A percentile compares a stretch with the other conserved stretches of the same genome.
Conservation (phyloP, 92 coral and sea anemone species). For the Plumapathes pennacea region DNA sequence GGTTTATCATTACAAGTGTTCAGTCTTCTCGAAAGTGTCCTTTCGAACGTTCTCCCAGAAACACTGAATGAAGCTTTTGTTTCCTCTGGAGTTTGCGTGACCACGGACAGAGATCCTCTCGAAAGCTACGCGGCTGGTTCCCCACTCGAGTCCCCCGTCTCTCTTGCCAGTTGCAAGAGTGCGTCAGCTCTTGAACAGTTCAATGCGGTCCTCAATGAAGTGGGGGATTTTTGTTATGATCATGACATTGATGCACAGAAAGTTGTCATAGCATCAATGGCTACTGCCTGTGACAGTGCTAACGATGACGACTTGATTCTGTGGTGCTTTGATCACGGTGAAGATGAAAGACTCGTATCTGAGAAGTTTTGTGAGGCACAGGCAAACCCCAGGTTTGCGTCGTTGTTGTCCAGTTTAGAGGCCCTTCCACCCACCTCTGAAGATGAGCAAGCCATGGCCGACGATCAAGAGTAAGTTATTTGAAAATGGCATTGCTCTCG, state of each 20-base stretch:
- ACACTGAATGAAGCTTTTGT: conserved; percentile 5
- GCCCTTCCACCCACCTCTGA: no score
- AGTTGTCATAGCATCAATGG: conserved; percentile 70
- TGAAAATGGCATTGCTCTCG: no score
- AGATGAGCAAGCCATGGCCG: no score
- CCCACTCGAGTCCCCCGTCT: conserved; percentile 17
- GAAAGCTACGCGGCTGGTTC: background rate
- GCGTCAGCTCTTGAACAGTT: conserved; percentile 46
- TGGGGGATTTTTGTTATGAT: no score
- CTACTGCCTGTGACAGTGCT: conserved; percentile 50
- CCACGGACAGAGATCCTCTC: conserved; percentile 12
- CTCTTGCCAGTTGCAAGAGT: conserved; percentile 67
- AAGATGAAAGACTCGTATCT: conserved; percentile 29
- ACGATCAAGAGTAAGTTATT: no score
- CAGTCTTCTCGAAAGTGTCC: conserved; percentile 61
- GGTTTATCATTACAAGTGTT: conserved; percentile 41
- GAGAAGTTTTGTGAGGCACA: conserved; percentile 59
- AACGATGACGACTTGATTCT: conserved; percentile 56
- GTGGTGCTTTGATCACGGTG: conserved; percentile 53
- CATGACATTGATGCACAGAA: conserved; percentile 57
- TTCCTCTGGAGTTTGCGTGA: conserved; percentile 42
- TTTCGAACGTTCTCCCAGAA: conserved; percentile 18
- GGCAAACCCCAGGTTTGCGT: conserved; percentile 36
- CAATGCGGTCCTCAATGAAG: no score
- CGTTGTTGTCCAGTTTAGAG: no score